Percentiles rank a stretch among this genome's conserved stretches.
Conservation (phyloP, 1,140 invertebrate species). For the Caenorhabditis brenneri region DNA sequence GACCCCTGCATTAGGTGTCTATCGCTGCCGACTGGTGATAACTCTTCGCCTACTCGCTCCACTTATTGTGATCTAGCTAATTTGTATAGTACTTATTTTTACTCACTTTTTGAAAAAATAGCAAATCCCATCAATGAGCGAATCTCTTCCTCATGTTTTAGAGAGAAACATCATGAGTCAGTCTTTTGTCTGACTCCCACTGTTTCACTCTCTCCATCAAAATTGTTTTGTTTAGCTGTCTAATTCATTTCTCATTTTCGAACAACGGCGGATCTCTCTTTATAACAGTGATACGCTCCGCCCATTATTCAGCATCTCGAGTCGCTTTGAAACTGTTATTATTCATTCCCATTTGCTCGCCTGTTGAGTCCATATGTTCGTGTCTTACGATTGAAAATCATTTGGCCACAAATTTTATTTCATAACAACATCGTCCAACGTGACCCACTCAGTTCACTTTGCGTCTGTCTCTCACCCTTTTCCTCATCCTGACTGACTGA, state of each 20-base stretch:
- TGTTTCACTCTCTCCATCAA: not conserved
- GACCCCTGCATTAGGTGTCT: not conserved
- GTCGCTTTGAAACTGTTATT: not conserved
- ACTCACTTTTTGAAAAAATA: not conserved
- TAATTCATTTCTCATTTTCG: not conserved
- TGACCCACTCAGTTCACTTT: constrained; percentile 1
- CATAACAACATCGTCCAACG: constrained; percentile 1
- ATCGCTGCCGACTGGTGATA: not conserved
- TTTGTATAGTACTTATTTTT: not conserved
- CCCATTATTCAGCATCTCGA: not conserved
- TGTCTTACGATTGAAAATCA: not conserved
- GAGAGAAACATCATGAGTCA: too few species aligned
- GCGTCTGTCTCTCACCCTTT: not conserved
- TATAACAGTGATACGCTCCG: not conserved
- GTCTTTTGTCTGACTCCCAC: too few species aligned
- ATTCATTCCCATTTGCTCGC: not conserved
- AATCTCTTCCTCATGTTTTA: too few species aligned
- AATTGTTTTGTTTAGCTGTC: not conserved
- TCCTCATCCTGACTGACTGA: constrained; percentile 16
- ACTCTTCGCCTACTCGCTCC: not conserved
- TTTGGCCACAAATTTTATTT: not conserved
- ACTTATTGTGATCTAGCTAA: not conserved
- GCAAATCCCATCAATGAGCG: too few species aligned
- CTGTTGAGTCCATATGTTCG: not conserved
- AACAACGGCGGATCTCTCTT: not conserved